Conservation (phyloP, 2,888 invertebrate genomes). For the Rhogogaster chlorosoma region DNA sequence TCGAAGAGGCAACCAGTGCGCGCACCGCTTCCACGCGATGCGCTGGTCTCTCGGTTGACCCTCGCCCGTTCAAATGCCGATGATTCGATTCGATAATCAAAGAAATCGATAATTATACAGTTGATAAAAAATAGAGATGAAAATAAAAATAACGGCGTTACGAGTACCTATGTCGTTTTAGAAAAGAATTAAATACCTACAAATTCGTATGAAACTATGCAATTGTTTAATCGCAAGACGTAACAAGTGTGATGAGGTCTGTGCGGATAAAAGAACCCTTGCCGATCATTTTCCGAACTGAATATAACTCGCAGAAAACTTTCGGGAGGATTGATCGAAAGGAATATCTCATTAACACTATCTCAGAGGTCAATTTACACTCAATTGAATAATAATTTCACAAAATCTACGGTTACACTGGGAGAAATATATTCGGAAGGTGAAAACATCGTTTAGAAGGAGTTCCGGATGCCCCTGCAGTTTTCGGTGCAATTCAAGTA, state of each 20-base stretch:
- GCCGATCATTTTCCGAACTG: neutral
- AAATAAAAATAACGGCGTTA: neutral
- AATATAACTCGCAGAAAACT: neutral
- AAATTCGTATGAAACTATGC: neutral
- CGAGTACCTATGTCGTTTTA: neutral
- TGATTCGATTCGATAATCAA: slow-evolving; percentile 8
- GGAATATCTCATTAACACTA: neutral
- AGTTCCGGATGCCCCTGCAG: neutral
- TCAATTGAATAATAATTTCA: neutral
- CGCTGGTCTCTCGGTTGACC: slow-evolving; percentile 65
- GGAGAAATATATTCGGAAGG: neutral
- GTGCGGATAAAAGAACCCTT: neutral
- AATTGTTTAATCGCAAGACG: neutral
- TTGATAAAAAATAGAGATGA: neutral
- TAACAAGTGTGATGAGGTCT: neutral
- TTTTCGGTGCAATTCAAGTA: neutral
- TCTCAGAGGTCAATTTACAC: too few relatives aligned
- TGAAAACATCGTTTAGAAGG: neutral
- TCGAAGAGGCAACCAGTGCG: slow-evolving; percentile 65
- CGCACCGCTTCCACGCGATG: slow-evolving; percentile 73
- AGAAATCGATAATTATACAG: neutral
- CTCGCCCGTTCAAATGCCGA: slow-evolving; percentile 51
- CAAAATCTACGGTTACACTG: neutral
- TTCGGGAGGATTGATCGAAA: neutral
- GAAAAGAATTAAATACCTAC: neutral